These are phyloP conservation scores for Macrosoma leucophasiata DNA, from an alignment of 2,888 invertebrate species.

Conservation along the genomic window DNA sequence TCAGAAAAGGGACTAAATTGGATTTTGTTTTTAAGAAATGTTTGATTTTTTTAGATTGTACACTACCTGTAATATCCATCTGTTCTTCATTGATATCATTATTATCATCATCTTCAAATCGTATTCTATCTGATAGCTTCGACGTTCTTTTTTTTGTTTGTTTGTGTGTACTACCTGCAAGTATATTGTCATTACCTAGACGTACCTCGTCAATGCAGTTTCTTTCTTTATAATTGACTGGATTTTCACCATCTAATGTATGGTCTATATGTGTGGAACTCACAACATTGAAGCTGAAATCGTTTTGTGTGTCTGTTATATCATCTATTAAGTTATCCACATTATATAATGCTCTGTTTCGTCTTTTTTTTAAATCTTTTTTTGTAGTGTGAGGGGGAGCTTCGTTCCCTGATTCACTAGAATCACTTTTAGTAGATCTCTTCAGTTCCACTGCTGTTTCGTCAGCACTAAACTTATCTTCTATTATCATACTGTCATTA, in stretches of 20 bases:
- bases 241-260: no score
- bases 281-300: no score
- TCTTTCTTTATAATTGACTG: no score
- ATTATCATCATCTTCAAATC: constrained; percentile 46
- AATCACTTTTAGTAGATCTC: no score
- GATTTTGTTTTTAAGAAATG: constrained; percentile 36
- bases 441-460: constrained; percentile 26
- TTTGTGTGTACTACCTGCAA: no score
- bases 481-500: constrained; percentile 8
- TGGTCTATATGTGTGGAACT: no score
- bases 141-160: constrained; percentile 23
- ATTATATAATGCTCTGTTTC: no score
- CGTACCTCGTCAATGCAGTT: no score
- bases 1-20: constrained; percentile 30
- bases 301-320: no score
- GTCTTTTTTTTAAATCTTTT: constrained; percentile 7
- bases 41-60: constrained; percentile 29
- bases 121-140: constrained; percentile 44
- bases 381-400: constrained; percentile 5
- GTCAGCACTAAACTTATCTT: constrained; percentile 28
- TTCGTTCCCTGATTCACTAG: neutral
- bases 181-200: no score
- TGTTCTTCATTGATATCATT: constrained; percentile 11
- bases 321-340: no score
- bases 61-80: constrained; percentile 11